Base-by-base conservation (phyloP, 2,888 invertebrate species). In the Cantharis lateralis region DNA sequence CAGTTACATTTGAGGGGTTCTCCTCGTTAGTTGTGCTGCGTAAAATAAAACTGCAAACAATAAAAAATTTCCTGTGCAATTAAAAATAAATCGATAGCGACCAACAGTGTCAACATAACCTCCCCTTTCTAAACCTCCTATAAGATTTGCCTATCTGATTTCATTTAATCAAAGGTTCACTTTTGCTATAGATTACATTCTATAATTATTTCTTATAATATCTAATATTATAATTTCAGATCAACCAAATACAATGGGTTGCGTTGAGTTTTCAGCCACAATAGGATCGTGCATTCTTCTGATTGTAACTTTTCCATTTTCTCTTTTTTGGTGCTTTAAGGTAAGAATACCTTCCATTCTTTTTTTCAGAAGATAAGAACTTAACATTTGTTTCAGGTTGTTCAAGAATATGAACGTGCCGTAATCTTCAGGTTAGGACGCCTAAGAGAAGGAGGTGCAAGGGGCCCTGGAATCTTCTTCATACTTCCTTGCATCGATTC, bases 401-500 rank as follows among this genome's bases (percentile, higher is more conserved):
- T 95, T 0, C 94, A 95, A 84, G 96, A 96, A 86, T 96, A 95
- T 85, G 96, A 96, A 87, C 90, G 97, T 84, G 95, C 95, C 2
- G 96, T 97, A 0, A 96, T 97, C 84, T 97, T 97, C 88, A 92
- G 96, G 16, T 90, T 97, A 82, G 97, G 96, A 48, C 91, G 96
- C 71, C 86, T 97, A 64, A 89, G 91, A 74, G 91, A 91, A 80
- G 95, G 95, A 1, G 95, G 95, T 3, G 94, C 95, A 2, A 90
- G 95, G 81, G 96, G 96, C 0, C 93, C 95, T n/a, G 97, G 97
- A 0, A 93, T 97, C 80, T 98, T 98, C 88, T 98, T 98, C 88
- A 93, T 98, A 10, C 90, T 98, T 79, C 98, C 98, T 0, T 99
- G 98, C 88, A 95, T 98, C 74, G 98, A 98, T 86, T 94, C 93